Conservation (phyloP, 2,797 vertebrate species). For the Stomatorhinus walkeri region DNA sequence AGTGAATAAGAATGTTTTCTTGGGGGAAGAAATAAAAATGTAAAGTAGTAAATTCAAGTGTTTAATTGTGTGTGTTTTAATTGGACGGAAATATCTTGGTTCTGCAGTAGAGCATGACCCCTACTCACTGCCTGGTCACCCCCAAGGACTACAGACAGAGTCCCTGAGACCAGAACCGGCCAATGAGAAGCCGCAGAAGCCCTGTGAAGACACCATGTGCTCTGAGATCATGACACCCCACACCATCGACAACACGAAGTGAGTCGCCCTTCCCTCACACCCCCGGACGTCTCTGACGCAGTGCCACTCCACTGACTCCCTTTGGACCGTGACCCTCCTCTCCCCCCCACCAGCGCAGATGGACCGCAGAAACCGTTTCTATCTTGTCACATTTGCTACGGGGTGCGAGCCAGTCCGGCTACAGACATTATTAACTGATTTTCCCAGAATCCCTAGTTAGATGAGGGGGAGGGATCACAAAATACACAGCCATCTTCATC, state of each 20-base stretch:
- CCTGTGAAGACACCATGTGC: slow-evolving; percentile 74
- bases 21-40: background rate
- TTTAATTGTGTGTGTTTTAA: background rate
- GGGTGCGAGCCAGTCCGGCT: background rate
- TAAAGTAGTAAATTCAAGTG: background rate
- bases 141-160: slow-evolving; percentile 41
- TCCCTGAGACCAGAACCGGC: slow-evolving; percentile 78
- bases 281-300: background rate
- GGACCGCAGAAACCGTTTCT: background rate
- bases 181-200: slow-evolving; percentile 59
- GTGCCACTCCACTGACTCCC: background rate
- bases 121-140: background rate
- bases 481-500: background rate
- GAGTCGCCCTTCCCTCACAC: slow-evolving; percentile 44
- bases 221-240: slow-evolving; percentile 65
- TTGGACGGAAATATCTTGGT: background rate
- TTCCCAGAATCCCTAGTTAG: background rate
- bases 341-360: background rate
- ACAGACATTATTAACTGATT: background rate
- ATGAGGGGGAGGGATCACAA: background rate
- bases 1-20: background rate
- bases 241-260: slow-evolving; percentile 69
- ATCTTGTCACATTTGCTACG: background rate
- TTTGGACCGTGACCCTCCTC: background rate
- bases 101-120: background rate